These are phyloP conservation scores for Tauraco erythrolophus DNA, from an alignment of 2,113 vertebrate species.

Conservation along the genomic window DNA sequence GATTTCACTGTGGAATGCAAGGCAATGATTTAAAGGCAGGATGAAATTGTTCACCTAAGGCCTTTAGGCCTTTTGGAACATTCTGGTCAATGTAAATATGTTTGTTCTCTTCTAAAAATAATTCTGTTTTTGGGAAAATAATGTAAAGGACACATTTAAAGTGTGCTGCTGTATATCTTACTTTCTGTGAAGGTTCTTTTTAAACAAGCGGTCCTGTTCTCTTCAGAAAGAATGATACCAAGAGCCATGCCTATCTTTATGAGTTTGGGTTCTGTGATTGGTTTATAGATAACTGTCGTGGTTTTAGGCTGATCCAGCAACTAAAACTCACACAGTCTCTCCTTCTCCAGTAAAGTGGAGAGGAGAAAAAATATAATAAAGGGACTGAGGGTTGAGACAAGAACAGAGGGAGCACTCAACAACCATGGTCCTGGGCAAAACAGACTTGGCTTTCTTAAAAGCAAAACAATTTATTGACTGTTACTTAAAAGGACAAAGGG, in stretches of 20 bases:
- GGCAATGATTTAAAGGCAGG: background rate
- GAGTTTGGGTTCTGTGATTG: background rate
- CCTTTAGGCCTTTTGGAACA: background rate
- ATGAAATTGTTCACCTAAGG: background rate
- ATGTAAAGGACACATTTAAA: background rate
- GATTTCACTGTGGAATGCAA: background rate
- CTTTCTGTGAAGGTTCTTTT: background rate
- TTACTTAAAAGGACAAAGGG: too few species aligned
- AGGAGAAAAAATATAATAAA: too few species aligned
- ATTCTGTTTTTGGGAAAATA: background rate
- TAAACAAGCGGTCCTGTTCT: background rate
- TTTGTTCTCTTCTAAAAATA: background rate
- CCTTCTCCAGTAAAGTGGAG: too few species aligned
- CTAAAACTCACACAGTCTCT: too few species aligned
- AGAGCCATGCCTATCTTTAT: background rate
- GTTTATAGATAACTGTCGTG: background rate
- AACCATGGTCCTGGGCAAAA: too few species aligned
- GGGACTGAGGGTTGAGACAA: too few species aligned
- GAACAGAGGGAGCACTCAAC: too few species aligned
- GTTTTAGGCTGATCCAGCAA: too few species aligned
- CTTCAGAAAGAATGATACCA: background rate
- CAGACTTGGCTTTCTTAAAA: too few species aligned
- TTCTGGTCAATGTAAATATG: background rate
- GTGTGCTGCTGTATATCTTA: background rate
- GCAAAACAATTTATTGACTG: too few species aligned